These are phyloP conservation scores for Nylanderia fulva DNA, from an alignment of 1,140 invertebrate species.

Conservation along the genomic window DNA sequence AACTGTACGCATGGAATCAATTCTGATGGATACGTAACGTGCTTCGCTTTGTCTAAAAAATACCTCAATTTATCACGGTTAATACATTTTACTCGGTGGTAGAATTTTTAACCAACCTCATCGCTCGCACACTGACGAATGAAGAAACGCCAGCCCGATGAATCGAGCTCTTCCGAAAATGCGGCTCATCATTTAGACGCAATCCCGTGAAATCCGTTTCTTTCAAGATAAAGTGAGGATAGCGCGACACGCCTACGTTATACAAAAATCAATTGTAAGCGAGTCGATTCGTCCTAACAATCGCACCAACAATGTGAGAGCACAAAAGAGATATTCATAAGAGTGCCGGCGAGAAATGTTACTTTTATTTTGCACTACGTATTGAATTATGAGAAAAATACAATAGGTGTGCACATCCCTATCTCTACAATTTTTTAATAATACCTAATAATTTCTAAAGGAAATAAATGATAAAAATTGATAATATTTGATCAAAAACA, in stretches of 20 bases:
- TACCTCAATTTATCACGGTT: conserved; percentile 52
- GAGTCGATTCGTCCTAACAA: conserved; percentile 14
- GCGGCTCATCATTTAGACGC: conserved; percentile 52
- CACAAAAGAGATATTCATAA: conserved; percentile 43
- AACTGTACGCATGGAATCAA: conserved; percentile 33
- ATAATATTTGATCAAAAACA: background rate
- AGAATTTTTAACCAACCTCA: conserved; percentile 45
- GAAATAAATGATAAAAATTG: background rate
- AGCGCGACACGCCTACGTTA: conserved; percentile 38
- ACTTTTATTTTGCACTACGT: conserved; percentile 16
- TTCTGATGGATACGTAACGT: conserved; percentile 37
- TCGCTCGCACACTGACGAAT: conserved; percentile 8
- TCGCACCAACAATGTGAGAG: conserved; percentile 29
- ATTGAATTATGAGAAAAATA: conserved; percentile 25
- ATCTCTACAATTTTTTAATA: background rate
- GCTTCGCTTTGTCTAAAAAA: conserved; percentile 36
- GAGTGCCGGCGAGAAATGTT: background rate
- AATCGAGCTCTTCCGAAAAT: conserved; percentile 32
- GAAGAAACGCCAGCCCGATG: background rate
- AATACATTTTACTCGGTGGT: conserved; percentile 12
- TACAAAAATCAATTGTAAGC: conserved; percentile 51
- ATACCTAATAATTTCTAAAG: background rate
- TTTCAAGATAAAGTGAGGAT: conserved; percentile 11
- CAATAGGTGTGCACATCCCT: background rate
- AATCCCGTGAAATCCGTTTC: conserved; percentile 47